Base-by-base conservation (phyloP, 2,797 vertebrate species). In the Garrulus glandarius region DNA sequence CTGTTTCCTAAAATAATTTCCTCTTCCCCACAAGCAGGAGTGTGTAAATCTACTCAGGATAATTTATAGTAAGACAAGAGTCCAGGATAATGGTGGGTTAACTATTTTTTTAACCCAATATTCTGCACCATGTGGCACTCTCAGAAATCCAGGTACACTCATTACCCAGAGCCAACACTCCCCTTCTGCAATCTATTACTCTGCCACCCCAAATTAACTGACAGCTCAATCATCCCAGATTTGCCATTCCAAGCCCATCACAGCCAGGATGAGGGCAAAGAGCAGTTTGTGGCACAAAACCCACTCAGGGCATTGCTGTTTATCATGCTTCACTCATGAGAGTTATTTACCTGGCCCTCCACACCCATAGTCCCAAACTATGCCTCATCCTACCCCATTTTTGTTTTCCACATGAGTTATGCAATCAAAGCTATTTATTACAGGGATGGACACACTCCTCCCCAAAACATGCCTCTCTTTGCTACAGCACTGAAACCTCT, bases 1-100 rank as follows among this genome's bases (percentile, higher is more conserved):
- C 14, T 64, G 3, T 6, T 53, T 64, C 29, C 41, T 50, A 52
- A 83, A 83, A 74, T n/a, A 32, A 4, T 1, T 5, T 5, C 13
- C 10, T 20, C 4, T 10, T 4, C 10, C 4, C 3, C 7, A 8
- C 23, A 56, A 52, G 32, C 4, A 47, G 41, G 11, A 18, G 3
- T 1, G 4, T 37, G 44, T 5, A n/a, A 78, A 87, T 13, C 10
- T 34, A 47, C 27, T 39, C 6, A 10, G 18, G 22, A 56, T 11
- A 16, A 70, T 15, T 75, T 19, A 43, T 7, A 59, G n/a, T 37
- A 36, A 36, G 67, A 9, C 5, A 27, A 20, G 36, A 71, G 8
- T 6, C 79, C 9, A 49, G 32, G 8, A 44, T 34, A 44, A 53
- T 2, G 32, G 23, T 12, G 21, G 11, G 10, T 85, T 72, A 82